These are phyloP conservation scores for Caretta caretta DNA, from an alignment of 2,113 vertebrate genomes.

Conservation along the genomic window DNA sequence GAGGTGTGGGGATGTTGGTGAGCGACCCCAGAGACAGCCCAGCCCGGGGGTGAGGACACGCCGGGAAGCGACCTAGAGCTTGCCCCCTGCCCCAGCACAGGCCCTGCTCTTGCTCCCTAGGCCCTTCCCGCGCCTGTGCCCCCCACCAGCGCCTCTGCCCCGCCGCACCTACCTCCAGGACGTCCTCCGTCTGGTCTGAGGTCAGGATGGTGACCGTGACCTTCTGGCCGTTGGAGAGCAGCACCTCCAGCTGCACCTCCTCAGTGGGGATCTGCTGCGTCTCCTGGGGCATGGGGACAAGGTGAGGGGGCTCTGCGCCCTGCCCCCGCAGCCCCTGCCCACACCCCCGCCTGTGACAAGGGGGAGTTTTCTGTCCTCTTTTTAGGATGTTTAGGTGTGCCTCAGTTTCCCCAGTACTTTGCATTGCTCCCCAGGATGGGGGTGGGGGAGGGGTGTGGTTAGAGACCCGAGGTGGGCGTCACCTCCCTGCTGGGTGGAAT, in stretches of 20 bases:
- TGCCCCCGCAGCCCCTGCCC: accelerated
- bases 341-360: not conserved
- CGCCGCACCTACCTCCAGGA: conserved; percentile 86
- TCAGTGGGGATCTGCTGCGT: conserved; percentile 98
- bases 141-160: too few relatives aligned
- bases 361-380: not conserved
- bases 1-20: too few relatives aligned
- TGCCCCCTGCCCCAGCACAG: too few relatives aligned
- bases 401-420: too few relatives aligned
- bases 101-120: too few relatives aligned
- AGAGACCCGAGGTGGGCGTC: too few relatives aligned
- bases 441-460: not conserved
- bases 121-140: not conserved
- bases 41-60: too few relatives aligned
- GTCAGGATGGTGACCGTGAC: conserved; percentile 92
- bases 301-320: accelerated
- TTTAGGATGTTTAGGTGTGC: not conserved
- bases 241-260: conserved; percentile 92
- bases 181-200: conserved; percentile 97
- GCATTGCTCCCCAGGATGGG: too few relatives aligned
- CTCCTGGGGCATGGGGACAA: conserved; percentile 81
- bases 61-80: too few relatives aligned
- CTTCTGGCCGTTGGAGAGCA: conserved; percentile 94
- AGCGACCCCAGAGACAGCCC: too few relatives aligned
- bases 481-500: too few relatives aligned